Evolutionary conservation across 2,113 vertebrate genomes (phyloP), one percentile per base, ranked within the genome.

Genomic region (Petroica traversi): DNA sequence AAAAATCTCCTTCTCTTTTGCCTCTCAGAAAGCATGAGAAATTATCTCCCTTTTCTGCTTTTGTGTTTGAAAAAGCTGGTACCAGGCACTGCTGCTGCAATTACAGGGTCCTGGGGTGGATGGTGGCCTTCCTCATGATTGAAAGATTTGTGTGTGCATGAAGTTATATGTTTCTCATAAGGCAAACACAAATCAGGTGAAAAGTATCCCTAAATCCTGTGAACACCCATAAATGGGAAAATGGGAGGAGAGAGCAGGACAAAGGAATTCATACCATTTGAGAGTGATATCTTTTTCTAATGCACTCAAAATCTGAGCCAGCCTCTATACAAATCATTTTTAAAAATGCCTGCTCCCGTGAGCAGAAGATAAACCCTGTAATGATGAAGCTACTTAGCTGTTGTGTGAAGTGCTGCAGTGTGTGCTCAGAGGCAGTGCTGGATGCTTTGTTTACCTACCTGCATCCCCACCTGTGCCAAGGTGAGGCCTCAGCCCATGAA

Each of bases 371-470:
- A 76, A 85, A 73, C 46, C 59, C 54, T 25, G 11, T 59, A 11
- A 33, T 3, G 11, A 59, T 23, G 29, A 79, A 34, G 40, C 33
- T 55, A 1, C 58, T 20, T 11, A 62, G 31, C 43, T 25, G 13
- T 19, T 54, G 43, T 43, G 59, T 49, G 17, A 34, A 69, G 59
- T 4, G 28, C 75, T 63, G 71, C 54, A 34, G 19, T 22, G 26
- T 11, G 22, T 49, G 29, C 45, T 76, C 48, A 8, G 52, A 19
- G 41, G 25, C 10, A 4, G 26, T 14, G 61, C 52, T 11, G 34
- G 11, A 1, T 11, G 18, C 3, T 18, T 36, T 19, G 13, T n/a
- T 38, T 6, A 1, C 5, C 1, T 8, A 5, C 31, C 45, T 31
- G 22, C 66, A 40, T 25, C n/a, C 43, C 20, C 23, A 38, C 54